Percentiles rank a stretch among this genome's conserved stretches.
phyloP scores from a whole-genome alignment of 2,888 invertebrate genomes.

The Oconnorella tubifera region DNA sequence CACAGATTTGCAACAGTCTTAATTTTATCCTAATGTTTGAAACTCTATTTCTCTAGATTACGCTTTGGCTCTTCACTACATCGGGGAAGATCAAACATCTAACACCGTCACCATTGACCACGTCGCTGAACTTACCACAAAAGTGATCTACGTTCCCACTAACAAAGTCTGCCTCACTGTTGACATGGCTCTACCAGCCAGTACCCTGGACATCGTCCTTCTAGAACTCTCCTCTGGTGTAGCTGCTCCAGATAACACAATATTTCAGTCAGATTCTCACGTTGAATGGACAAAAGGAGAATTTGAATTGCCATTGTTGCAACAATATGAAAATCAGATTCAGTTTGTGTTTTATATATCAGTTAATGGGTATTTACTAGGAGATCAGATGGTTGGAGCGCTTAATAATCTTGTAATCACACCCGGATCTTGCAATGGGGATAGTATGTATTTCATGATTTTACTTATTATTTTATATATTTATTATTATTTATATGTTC shows the following conservation, averaged over 20 bases:
- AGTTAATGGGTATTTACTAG: background rate
- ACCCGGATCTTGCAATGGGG: background rate
- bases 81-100: background rate
- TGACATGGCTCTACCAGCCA: conserved; percentile 7
- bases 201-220: conserved; percentile 10
- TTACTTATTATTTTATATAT: too few relatives aligned
- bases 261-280: conserved; percentile 2
- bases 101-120: background rate
- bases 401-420: conserved; percentile 6
- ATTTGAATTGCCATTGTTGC: background rate
- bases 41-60: conserved; percentile 15
- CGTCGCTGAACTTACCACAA: conserved; percentile 7
- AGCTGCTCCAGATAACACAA: background rate
- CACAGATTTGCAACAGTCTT: too few relatives aligned
- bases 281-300: conserved; percentile 5
- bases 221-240: background rate
- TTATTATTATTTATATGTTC: too few relatives aligned
- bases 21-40: too few relatives aligned
- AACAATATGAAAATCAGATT: background rate
- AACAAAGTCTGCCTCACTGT: conserved; percentile 13
- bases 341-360: conserved; percentile 9
- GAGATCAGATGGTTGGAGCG: conserved; percentile 5
- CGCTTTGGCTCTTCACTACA: conserved; percentile 16
- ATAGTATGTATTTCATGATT: background rate
- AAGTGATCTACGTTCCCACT: background rate